A percentile compares a stretch with the other conserved stretches of the same genome.
phyloP scores from a whole-genome alignment of 35 echinoderm and acorn worm species.

The Ophioderma brevispina region DNA sequence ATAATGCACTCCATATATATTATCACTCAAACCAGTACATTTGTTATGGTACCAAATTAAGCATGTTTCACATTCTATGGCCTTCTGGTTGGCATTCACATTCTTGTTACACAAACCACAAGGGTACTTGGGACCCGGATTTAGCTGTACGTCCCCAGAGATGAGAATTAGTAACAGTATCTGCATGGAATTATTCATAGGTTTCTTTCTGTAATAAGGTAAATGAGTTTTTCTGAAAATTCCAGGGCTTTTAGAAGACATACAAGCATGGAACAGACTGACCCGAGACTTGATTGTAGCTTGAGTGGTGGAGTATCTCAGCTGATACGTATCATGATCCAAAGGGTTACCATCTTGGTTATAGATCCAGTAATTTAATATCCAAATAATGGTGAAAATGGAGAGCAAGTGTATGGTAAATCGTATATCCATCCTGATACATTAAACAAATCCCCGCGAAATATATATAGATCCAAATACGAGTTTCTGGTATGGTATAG shows the following conservation, averaged over 20 bases:
- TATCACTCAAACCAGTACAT: conserved; percentile 29
- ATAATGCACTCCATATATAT: conserved; percentile 30
- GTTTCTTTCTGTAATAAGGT: background rate
- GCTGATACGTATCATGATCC: too few species aligned
- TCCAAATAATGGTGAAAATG: too few species aligned
- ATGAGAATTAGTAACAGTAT: background rate
- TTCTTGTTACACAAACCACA: conserved; percentile 54
- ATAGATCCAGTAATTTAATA: too few species aligned
- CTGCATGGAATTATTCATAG: background rate
- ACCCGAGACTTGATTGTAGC: background rate
- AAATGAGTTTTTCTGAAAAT: background rate
- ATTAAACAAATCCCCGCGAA: too few species aligned
- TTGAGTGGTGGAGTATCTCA: too few species aligned
- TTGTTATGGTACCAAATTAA: conserved; percentile 39
- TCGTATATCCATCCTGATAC: too few species aligned
- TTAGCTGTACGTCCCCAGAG: conserved; percentile 46
- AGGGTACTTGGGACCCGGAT: conserved; percentile 63
- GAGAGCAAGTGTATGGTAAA: too few species aligned
- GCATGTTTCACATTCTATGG: conserved; percentile 47
- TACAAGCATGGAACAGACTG: background rate
- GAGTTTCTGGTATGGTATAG: too few species aligned
- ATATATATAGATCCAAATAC: too few species aligned
- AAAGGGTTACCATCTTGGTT: too few species aligned
- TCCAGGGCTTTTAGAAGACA: background rate
- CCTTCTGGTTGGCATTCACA: conserved; percentile 55